Percentiles rank a stretch among this genome's conserved stretches.
Evolutionary conservation across 2,797 vertebrate genomes (phyloP).

Genomic region (Sebastes itinus): DNA sequence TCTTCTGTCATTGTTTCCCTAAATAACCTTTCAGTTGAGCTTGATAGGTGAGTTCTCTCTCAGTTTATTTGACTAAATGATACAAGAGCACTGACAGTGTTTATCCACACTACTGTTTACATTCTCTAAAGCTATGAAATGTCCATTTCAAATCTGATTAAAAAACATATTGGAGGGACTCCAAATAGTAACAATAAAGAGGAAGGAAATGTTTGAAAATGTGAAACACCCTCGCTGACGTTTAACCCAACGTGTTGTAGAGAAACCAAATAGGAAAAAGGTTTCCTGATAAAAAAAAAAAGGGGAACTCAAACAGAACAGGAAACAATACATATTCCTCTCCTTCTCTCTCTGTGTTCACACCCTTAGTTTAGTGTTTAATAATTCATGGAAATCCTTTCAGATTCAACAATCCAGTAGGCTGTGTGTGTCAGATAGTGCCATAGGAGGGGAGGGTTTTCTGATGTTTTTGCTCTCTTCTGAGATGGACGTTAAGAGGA

Average conservation of each 20-base stretch:
- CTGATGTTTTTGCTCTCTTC: background rate
- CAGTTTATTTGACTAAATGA: background rate
- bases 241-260: background rate
- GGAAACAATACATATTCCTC: background rate
- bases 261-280: background rate
- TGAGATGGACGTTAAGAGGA: constrained; percentile 32
- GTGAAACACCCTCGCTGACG: background rate
- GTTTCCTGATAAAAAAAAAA: constrained; percentile 10
- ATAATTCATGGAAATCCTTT: constrained; percentile 29
- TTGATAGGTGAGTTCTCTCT: background rate
- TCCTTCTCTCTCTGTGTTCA: background rate
- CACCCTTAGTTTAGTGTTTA: constrained; percentile 16
- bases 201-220: background rate
- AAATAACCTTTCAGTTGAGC: constrained; percentile 6
- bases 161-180: background rate
- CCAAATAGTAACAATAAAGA: background rate
- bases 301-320: background rate
- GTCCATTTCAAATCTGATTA: background rate
- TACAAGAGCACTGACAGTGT: background rate
- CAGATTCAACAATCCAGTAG: background rate
- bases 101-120: background rate
- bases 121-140: background rate
- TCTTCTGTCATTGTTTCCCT: constrained; percentile 40
- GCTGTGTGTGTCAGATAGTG: background rate
- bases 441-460: background rate